These are phyloP conservation scores for Dryoscopus gambensis DNA, from an alignment of 2,113 vertebrate genomes.

Conservation along the genomic window DNA sequence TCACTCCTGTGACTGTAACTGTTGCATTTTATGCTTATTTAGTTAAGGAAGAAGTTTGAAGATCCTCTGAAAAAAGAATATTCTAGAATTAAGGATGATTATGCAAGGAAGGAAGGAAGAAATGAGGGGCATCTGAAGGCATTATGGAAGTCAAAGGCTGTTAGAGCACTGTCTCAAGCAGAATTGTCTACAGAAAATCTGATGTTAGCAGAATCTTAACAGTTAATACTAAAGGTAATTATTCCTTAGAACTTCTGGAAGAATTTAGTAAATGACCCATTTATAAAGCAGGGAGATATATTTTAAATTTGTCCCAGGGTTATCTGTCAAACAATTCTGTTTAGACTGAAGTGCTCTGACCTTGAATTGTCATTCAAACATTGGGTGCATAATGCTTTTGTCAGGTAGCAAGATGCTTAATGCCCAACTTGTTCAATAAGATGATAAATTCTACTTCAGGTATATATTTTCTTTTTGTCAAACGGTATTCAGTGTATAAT, in stretches of 20 bases:
- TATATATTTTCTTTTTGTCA: not conserved
- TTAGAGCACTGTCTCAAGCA: not conserved
- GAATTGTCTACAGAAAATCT: not conserved
- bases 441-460: not conserved
- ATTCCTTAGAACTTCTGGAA: not conserved
- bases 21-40: not conserved
- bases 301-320: not conserved
- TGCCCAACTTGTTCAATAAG: not conserved
- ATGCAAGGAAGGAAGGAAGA: not conserved
- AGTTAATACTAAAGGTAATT: not conserved
- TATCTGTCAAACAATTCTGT: not conserved
- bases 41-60: not conserved
- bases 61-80: not conserved
- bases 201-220: not conserved
- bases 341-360: not conserved
- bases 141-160: not conserved
- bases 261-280: not conserved
- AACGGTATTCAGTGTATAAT: not conserved
- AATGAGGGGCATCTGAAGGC: not conserved
- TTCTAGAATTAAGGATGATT: not conserved
- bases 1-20: not conserved
- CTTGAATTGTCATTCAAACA: not conserved
- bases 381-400: not conserved
- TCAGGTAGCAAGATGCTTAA: not conserved
- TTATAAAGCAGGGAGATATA: not conserved